phyloP scores from a whole-genome alignment of 2,113 vertebrate genomes.

The Columba janthina region DNA sequence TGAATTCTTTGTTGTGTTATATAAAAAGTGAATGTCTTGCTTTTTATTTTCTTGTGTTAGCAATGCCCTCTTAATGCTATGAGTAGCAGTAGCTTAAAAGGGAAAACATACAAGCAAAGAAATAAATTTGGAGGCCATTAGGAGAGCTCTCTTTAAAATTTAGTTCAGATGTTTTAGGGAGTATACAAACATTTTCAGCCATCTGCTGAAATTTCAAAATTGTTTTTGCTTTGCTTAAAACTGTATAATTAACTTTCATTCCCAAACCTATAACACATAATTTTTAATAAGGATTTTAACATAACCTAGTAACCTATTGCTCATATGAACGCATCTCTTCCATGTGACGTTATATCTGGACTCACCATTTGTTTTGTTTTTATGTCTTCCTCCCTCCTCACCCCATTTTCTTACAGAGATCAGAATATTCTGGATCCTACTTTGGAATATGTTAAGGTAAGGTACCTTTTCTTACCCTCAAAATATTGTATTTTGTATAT shows the following conservation, averaged over 20 bases:
- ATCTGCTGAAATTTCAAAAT: neutral
- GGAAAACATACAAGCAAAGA: neutral
- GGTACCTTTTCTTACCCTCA: neutral
- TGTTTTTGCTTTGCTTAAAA: neutral
- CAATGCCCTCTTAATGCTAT: neutral
- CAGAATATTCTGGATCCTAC: constrained; percentile 73
- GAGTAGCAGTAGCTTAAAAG: neutral
- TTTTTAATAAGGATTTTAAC: neutral
- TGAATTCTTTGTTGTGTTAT: neutral
- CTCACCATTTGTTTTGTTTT: constrained; percentile 6
- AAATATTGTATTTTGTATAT: neutral
- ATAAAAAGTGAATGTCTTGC: neutral
- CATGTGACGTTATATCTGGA: neutral
- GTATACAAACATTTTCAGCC: neutral
- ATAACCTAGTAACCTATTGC: neutral
- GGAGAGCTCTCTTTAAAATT: neutral
- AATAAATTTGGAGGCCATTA: neutral
- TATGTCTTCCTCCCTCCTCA: neutral
- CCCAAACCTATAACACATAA: neutral
- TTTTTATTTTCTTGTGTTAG: neutral
- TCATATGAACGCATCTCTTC: neutral
- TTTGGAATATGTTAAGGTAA: constrained; percentile 89
- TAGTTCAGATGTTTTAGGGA: neutral
- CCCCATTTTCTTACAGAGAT: constrained; percentile 69
- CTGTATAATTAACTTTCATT: neutral